Evolutionary conservation across 1,140 invertebrate genomes (phyloP), one percentile per base, ranked within the genome.

Genomic region (Trissolcus basalis): DNA sequence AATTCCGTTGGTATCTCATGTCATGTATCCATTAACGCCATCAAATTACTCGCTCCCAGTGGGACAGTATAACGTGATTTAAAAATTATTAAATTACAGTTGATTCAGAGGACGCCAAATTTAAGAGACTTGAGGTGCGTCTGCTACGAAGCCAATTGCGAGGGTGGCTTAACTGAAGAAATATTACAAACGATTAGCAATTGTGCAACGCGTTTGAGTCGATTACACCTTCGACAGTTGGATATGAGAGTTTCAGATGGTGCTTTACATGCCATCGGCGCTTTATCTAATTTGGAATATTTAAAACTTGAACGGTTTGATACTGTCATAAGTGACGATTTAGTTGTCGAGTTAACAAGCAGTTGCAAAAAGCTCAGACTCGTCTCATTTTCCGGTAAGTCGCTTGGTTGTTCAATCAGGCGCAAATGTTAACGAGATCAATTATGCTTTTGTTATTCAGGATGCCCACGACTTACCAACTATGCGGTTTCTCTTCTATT

Each of bases 301-400:
- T 50, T 77, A 9, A 77, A 77, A 65, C 75, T 77, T 19, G 75
- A 72, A 43, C 51, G 60, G 33, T 78, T 78, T 48, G 75, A 78
- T 44, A 39, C 64, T 55, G 43, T 58, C 2, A 45, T 78, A 50
- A 78, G 47, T 41, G 75, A 78, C 59, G 45, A 56, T 50, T 41
- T 73, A 12, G 49, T 78, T 36, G 14, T 6, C 12, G 27, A 49
- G 13, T 50, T 78, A 48, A 41, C 45, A 15, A 35, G 27, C 0
- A 73, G 51, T 49, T 78, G 75, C 49, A 59, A 36, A 41, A 69
- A 70, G 55, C 64, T 78, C 27, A 33, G 60, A 1, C 65, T 53
- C 11, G 12, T 78, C 7, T 78, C 75, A 0, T 70, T 78, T 49
- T 78, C 33, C 7, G 75, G 75, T 78, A 70, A 73, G 63, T 68